These are phyloP conservation scores for Phrynosoma platyrhinos DNA, from an alignment of 2,113 vertebrate species.

Conservation along the genomic window DNA sequence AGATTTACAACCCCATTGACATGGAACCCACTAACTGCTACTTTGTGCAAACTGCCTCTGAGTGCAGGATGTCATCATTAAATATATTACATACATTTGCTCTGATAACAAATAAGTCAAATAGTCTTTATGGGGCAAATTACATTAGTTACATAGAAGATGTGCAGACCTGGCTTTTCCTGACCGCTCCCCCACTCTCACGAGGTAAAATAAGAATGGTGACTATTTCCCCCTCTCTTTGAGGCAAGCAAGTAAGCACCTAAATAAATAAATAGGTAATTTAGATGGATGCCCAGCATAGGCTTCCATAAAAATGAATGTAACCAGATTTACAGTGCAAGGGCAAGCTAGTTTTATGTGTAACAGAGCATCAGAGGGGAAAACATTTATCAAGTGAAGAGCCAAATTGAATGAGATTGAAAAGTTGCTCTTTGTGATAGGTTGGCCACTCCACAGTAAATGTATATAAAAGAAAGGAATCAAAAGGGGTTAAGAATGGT, in stretches of 20 bases:
- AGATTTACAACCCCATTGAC: no score
- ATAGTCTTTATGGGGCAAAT: no score
- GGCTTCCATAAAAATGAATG: slow-evolving; percentile 74
- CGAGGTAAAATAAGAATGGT: neutral
- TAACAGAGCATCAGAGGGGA: slow-evolving; percentile 72
- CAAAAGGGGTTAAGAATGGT: slow-evolving; percentile 71
- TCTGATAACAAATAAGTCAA: neutral
- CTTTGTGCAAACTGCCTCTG: no score
- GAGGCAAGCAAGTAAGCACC: slow-evolving; percentile 46
- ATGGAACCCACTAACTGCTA: no score
- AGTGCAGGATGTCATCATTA: neutral
- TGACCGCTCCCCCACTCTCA: neutral
- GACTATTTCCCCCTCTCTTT: neutral
- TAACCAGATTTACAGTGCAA: slow-evolving; percentile 76
- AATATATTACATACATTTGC: neutral
- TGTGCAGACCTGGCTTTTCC: neutral
- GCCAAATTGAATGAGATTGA: slow-evolving; percentile 74
- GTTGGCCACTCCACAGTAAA: slow-evolving; percentile 71
- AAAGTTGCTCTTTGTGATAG: slow-evolving; percentile 77
- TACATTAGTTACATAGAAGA: neutral
- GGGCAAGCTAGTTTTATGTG: slow-evolving; percentile 76
- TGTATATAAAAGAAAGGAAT: slow-evolving; percentile 62
- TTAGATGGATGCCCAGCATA: slow-evolving; percentile 64
- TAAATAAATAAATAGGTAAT: slow-evolving; percentile 71
- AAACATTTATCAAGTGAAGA: slow-evolving; percentile 74